These are phyloP conservation scores for Gymnothorax reevesii DNA, from an alignment of 2,797 vertebrate genomes.

Conservation along the genomic window DNA sequence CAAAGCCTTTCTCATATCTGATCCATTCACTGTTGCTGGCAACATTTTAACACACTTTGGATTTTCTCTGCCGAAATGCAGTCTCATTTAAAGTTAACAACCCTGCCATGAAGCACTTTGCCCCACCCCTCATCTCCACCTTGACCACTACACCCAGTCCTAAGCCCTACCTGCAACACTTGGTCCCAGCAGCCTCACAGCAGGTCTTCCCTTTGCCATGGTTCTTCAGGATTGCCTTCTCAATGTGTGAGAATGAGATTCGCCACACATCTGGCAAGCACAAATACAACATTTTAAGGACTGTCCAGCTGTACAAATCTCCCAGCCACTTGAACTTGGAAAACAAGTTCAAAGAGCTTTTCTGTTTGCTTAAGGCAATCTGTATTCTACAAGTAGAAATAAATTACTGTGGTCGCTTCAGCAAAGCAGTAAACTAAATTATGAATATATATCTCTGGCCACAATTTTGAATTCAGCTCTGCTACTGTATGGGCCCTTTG, in stretches of 20 bases:
- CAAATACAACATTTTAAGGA: not conserved
- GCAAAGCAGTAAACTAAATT: no score
- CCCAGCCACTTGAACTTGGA: not conserved
- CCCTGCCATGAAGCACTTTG: no score
- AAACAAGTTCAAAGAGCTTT: not conserved
- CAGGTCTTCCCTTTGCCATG: conserved; percentile 79
- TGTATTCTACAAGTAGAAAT: not conserved
- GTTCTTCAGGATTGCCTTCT: conserved; percentile 73
- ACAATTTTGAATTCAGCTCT: no score
- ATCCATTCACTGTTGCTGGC: no score
- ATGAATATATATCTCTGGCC: no score
- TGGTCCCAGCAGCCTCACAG: conserved; percentile 58
- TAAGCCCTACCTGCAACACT: conserved; percentile 77
- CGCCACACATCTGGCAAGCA: conserved; percentile 65
- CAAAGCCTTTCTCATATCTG: no score
- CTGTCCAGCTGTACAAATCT: not conserved
- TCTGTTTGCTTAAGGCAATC: not conserved
- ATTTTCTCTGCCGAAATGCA: no score
- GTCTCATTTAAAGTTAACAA: no score
- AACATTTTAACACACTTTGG: no score
- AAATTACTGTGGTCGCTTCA: not conserved
- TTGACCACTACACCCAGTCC: no score
- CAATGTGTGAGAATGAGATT: conserved; percentile 78
- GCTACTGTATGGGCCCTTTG: no score
- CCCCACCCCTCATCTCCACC: no score